Conservation (phyloP, 2,888 invertebrate species). For the Melinopterus prodromus region DNA sequence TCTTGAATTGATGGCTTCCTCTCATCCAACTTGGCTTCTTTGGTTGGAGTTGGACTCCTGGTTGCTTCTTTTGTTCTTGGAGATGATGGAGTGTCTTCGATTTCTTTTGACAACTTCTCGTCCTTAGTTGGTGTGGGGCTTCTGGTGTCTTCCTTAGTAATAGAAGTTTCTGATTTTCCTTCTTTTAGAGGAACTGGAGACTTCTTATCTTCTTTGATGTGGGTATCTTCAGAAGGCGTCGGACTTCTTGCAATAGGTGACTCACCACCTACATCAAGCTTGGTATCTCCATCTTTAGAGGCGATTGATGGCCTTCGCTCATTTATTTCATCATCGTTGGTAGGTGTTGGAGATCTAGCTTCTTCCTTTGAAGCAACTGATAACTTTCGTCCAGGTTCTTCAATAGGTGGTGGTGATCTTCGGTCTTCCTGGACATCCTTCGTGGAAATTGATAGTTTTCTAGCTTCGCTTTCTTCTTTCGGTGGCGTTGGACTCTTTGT, state of each 20-base stretch:
- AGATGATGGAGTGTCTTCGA: constrained; percentile 16
- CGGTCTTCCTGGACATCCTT: neutral
- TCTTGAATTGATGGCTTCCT: neutral
- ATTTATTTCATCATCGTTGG: neutral
- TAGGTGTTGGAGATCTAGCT: constrained; percentile 7
- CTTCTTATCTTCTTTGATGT: constrained; percentile 25
- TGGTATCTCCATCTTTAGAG: constrained; percentile 10
- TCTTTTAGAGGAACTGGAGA: constrained; percentile 10
- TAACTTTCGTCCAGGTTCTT: neutral
- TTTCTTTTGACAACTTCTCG: constrained; percentile 16
- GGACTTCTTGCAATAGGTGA: neutral
- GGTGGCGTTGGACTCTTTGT: constrained; percentile 28
- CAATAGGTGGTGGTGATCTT: neutral
- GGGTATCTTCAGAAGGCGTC: neutral
- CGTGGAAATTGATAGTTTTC: neutral
- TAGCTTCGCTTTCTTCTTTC: constrained; percentile 33
- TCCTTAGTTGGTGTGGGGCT: neutral
- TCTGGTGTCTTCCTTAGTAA: neutral
- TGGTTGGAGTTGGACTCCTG: neutral
- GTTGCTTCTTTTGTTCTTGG: constrained; percentile 6
- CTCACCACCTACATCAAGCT: neutral
- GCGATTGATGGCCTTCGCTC: neutral
- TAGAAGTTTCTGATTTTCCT: constrained; percentile 13
- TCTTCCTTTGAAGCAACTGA: constrained; percentile 14
- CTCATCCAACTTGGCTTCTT: neutral